phyloP scores from a whole-genome alignment of 2,797 vertebrate species.

The Harpagifer antarcticus region DNA sequence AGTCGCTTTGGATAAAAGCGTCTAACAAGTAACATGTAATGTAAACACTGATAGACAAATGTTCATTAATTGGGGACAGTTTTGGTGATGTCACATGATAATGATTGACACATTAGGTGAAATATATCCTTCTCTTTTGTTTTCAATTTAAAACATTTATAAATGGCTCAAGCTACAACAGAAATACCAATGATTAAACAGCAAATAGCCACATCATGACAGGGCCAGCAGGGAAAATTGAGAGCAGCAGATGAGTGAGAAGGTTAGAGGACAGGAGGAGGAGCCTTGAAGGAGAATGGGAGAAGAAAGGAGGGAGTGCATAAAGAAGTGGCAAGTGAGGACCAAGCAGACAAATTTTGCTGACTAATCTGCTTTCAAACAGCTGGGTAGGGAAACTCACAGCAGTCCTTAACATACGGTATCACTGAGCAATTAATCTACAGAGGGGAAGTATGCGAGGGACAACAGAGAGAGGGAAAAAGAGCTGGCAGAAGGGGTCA shows the following conservation, averaged over 20 bases:
- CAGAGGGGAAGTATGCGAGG: conserved; percentile 47
- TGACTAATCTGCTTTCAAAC: conserved; percentile 66
- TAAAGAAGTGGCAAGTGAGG: conserved; percentile 47
- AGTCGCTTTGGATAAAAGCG: no score
- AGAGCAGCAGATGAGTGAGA: conserved; percentile 42
- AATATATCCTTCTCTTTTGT: no score
- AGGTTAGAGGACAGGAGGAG: conserved; percentile 28
- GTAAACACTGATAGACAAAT: no score
- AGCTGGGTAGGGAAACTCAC: conserved; percentile 68
- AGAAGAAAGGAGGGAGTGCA: conserved; percentile 30
- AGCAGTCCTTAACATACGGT: conserved; percentile 69
- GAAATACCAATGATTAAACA: conserved; percentile 12
- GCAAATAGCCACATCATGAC: conserved; percentile 15
- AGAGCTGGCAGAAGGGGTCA: conserved; percentile 50
- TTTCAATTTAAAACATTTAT: no score
- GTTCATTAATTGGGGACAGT: neutral
- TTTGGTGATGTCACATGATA: neutral
- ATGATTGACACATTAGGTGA: neutral
- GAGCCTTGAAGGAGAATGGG: conserved; percentile 40
- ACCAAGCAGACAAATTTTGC: conserved; percentile 62
- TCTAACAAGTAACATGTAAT: no score
- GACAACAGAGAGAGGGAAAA: conserved; percentile 50
- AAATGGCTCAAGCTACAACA: neutral
- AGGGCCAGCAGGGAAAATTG: conserved; percentile 9
- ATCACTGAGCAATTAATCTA: conserved; percentile 71